Evolutionary conservation across 2,888 invertebrate species (phyloP), one percentile per base, ranked within the genome.

Genomic region (Meteorus cinctellus): DNA sequence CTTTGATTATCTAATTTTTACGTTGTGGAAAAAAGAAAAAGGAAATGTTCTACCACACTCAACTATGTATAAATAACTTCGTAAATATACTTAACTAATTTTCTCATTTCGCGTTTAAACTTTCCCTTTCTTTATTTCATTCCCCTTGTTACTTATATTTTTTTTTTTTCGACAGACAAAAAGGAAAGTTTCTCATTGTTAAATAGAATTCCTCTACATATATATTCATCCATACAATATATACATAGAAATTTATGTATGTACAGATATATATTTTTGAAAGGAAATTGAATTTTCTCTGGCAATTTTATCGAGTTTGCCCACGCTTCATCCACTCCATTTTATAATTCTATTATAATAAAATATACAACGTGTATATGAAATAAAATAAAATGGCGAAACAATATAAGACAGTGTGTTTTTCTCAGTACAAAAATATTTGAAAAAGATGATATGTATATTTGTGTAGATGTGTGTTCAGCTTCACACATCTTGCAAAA

Each of bases 231-330:
- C 19, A 63, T 65, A 14, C 14, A 36, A 41, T 67, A 16, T 73
- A 67, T 77, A 77, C 63, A 75, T 2, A 24, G 1, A 24, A 24
- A 24, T 24, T 24, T 24, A 24, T 24, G 24, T 1, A 34, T 34
- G 8, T 2, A 34, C 8, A 34, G 4, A 34, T 34, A 8, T 66
- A 75, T 69, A 70, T 72, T 75, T 74, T 71, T 36, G 16, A n/a
- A 14, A 1, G 62, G 31, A 62, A 76, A 75, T 76, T 45, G 68
- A 78, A 79, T 77, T 72, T 70, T 69, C 74, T 72, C 45, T 27
- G 29, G 48, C 73, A 59, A 34, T 72, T 72, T 67, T 77, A 31
- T 29, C 60, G n/a, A 62, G 45, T 74, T 67, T 66, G n/a, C 66
- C 70, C 51, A 55, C 72, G 34, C 51, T 68, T 78, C 75, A 72